These are phyloP conservation scores for Parapsyche elsis DNA, from an alignment of 1,140 invertebrate species.

Conservation along the genomic window DNA sequence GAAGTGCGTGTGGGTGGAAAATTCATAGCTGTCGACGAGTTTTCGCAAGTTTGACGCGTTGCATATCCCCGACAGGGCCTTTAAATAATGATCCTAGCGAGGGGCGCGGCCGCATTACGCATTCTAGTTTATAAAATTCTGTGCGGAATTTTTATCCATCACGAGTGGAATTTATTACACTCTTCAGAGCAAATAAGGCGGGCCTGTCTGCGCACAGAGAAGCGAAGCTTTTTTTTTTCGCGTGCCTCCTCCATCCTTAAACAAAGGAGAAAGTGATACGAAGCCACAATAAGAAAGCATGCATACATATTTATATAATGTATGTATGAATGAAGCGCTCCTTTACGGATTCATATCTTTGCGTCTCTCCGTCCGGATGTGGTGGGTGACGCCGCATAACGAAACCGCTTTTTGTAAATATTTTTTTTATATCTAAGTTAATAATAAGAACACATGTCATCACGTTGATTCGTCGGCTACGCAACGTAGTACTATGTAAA, in stretches of 20 bases:
- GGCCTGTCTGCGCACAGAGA: neutral
- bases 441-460: neutral
- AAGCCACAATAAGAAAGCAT: neutral
- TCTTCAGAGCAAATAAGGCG: constrained; percentile 30
- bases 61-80: neutral
- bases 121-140: constrained; percentile 14
- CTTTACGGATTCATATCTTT: constrained; percentile 10
- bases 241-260: neutral
- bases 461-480: neutral
- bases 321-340: neutral
- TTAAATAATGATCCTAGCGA: neutral
- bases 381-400: neutral
- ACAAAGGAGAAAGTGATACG: constrained; percentile 29
- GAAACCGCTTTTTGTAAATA: neutral
- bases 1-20: neutral
- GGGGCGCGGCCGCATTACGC: neutral
- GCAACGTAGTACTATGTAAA: no score
- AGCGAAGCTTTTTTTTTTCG: neutral
- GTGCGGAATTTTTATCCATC: constrained; percentile 22
- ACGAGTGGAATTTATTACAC: constrained; percentile 30
- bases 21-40: neutral
- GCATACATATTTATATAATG: neutral
- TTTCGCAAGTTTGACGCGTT: neutral
- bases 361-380: neutral
- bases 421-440: neutral